These are phyloP conservation scores for Drosophila macrothrix DNA, from an alignment of 2,888 invertebrate genomes.

Conservation along the genomic window DNA sequence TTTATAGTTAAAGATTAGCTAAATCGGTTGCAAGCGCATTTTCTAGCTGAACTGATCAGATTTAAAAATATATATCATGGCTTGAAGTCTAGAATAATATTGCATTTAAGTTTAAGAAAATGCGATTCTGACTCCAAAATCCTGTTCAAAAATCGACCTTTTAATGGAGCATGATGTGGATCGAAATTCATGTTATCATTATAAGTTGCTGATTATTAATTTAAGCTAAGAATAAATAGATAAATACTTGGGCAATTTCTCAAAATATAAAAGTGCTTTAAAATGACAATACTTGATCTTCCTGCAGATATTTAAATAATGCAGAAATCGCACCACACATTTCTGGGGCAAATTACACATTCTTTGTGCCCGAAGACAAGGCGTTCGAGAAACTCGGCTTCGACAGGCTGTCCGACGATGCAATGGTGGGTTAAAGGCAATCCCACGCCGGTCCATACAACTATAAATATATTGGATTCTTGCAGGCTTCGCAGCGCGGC, in stretches of 20 bases:
- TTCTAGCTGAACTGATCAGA: neutral
- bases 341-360: slow-evolving; percentile 88
- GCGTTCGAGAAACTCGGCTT: slow-evolving; percentile 88
- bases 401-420: slow-evolving; percentile 87
- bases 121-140: no score
- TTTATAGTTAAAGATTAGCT: neutral
- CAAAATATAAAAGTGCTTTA: neutral
- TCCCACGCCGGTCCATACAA: accelerated
- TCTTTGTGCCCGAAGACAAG: slow-evolving; percentile 89
- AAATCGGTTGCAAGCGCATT: neutral
- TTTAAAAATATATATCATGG: neutral
- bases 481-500: slow-evolving; percentile 86
- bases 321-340: slow-evolving; percentile 88
- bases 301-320: slow-evolving; percentile 87
- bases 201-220: no score
- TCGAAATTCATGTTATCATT: neutral
- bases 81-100: neutral
- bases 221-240: neutral
- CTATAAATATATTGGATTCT: neutral
- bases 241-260: neutral
- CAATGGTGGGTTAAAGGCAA: slow-evolving; percentile 75
- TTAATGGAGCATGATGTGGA: no score
- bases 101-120: no score
- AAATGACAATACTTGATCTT: neutral
- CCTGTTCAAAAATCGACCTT: no score